Percentiles rank a stretch among this genome's conserved stretches.
phyloP scores from a whole-genome alignment of 2,113 vertebrate genomes.

The Petrocephalus zakoni region DNA sequence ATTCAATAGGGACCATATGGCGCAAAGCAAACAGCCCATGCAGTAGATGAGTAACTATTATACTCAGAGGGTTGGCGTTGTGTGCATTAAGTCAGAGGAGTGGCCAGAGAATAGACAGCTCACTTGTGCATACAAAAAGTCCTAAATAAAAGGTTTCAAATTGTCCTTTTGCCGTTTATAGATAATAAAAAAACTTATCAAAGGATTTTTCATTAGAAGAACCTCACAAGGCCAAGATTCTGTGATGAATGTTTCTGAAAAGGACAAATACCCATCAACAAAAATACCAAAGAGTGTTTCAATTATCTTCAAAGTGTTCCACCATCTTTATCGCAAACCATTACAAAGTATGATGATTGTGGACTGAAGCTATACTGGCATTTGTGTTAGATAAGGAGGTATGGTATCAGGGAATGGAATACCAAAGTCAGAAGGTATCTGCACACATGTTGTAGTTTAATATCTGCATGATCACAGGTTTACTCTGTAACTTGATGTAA shows the following conservation, averaged over 20 bases:
- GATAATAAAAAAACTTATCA: neutral
- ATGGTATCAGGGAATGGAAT: neutral
- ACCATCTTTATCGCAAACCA: neutral
- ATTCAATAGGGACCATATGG: conserved; percentile 19
- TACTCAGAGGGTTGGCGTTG: neutral
- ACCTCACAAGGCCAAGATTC: neutral
- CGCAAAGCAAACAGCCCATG: neutral
- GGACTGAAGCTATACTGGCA: neutral
- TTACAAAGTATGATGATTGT: neutral
- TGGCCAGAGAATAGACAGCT: neutral
- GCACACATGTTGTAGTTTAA: neutral
- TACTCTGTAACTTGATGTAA: neutral
- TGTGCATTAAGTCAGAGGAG: neutral
- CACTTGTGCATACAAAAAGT: neutral
- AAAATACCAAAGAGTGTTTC: neutral
- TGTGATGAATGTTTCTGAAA: neutral
- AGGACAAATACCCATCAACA: neutral
- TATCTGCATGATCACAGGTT: neutral
- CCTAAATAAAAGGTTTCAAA: neutral
- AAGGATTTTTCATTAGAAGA: neutral
- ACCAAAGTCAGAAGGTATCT: neutral
- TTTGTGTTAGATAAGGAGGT: neutral
- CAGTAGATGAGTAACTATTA: conserved; percentile 11
- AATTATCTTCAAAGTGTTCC: neutral
- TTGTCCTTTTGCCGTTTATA: neutral